Base-by-base conservation (phyloP, 92 coral and sea anemone species). In the Palythoa grandiflora region DNA sequence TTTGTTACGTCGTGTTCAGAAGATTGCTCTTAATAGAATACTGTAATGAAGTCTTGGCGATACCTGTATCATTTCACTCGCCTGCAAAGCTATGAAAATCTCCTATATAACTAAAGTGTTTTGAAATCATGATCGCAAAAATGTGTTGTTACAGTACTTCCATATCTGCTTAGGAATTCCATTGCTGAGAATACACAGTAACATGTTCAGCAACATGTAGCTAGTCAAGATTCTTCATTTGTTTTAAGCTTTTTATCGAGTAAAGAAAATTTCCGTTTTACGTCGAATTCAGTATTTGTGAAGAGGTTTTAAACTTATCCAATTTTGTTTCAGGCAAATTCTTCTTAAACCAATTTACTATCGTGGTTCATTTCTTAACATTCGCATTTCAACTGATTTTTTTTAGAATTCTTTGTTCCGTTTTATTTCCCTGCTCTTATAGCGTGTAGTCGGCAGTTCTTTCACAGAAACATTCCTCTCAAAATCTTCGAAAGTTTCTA, bases 61-160 rank as follows among this genome's bases (percentile, higher is more conserved):
- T 53, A 78, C 68, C 68, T 14, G 37, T 78, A 78, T 78, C 83
- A 78, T 53, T 78, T 28, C 83, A 78, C 21, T 78, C 52, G 17
- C 83, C 83, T 52, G 55, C 83, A 78, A 14, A 55, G 53, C 83
- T 60, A 57, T 36, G 40, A 78, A 16, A 78, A 40, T 16, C 70
- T 28, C 12, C 83, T n/a, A 54, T 20, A 78, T 44, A 28, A 28
- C 28, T 28, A 6, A 55, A 57, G 15, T 52, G 70, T 57, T 38
- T 71, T 44, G 28, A 73, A 57, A 54, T 20, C 70, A 9, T 11
- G 47, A 59, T 14, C 47, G 36, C 17, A 35, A 71, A 21, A 72
- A 21, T 60, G 38, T 40, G 12, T 35, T 16, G 11, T 48, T 84
- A 28, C 28, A 28, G 28, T 28, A 76, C 84, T 86, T 76, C 66